These are phyloP conservation scores for Drosophila picticornis DNA, from an alignment of 2,888 invertebrate genomes.

Conservation along the genomic window DNA sequence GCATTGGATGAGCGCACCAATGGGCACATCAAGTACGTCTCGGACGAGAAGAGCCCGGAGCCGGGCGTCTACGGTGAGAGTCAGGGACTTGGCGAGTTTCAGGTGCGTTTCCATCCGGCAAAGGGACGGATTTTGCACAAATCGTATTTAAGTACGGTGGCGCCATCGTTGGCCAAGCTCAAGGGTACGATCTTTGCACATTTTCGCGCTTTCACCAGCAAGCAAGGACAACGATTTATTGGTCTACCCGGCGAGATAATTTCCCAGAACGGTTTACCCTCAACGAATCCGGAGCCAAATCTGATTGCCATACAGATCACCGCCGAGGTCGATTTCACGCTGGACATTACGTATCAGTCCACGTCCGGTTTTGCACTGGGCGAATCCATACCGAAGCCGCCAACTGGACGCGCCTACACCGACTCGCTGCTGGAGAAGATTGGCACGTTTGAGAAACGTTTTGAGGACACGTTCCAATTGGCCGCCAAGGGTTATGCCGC, in stretches of 20 bases:
- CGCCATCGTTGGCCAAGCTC: conserved; percentile 89
- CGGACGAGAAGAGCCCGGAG: conserved; percentile 81
- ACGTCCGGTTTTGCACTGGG: conserved; percentile 87
- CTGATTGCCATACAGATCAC: conserved; percentile 92
- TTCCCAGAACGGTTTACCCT: conserved; percentile 85
- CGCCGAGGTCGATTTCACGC: conserved; percentile 91
- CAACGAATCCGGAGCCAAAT: conserved; percentile 89
- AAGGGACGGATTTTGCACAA: conserved; percentile 89
- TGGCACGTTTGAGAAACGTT: conserved; percentile 90
- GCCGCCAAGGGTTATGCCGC: conserved; percentile 89
- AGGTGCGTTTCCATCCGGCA: conserved; percentile 83
- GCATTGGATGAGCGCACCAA: conserved; percentile 91
- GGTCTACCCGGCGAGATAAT: conserved; percentile 88
- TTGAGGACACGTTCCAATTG: conserved; percentile 92
- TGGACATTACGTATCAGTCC: conserved; percentile 94
- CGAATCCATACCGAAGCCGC: conserved; percentile 84
- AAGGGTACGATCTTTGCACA: conserved; percentile 91
- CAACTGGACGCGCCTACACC: conserved; percentile 89
- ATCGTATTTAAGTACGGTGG: conserved; percentile 90
- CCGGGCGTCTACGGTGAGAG: conserved; percentile 89
- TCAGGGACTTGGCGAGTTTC: conserved; percentile 91
- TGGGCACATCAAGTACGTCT: conserved; percentile 85
- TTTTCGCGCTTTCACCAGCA: conserved; percentile 87
- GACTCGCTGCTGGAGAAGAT: conserved; percentile 88
- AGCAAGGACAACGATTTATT: conserved; percentile 86